Evolutionary conservation across 2,113 vertebrate species (phyloP), one percentile per base, ranked within the genome.

Genomic region (Gracilinanus agilis): DNA sequence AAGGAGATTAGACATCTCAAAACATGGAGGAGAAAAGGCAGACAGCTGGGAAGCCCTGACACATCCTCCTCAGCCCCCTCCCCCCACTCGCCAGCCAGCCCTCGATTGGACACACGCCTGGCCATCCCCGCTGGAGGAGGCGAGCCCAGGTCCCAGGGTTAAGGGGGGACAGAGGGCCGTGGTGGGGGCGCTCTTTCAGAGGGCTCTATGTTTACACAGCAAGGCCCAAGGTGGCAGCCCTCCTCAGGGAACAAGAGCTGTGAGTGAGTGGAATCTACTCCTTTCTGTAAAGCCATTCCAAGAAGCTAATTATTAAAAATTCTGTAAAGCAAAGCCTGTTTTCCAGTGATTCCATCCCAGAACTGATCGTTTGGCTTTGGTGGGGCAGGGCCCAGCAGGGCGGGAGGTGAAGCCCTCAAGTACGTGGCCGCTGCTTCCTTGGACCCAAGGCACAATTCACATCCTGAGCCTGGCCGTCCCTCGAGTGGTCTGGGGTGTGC

Each of bases 1-100:
- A 98, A 98, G 98, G 97, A 97, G 97, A 95, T 98, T 93, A 98
- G 98, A 98, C 97, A 97, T 97, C 97, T 98, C 92, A 40, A 97
- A 98, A 97, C 93, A 97, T 95, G 96, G 97, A 40, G 67, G 34
- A n/a, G 34, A 75, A 34, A 34, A 9, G 12, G 16, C 49, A 49
- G 49, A 49, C 49, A 49, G 49, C n/a, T 49, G 49, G 49, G 49
- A 49, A 49, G 49, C 49, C n/a, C n/a, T n/a, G n/a, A n/a, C n/a
- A n/a, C n/a, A n/a, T n/a, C n/a, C n/a, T 21, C 19, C 67, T 75
- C 5, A 4, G 34, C 34, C 67, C 67, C 67, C 34, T 21, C n/a
- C 67, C 61, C 67, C 67, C 55, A 75, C 34, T 75, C 67, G 24
- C 24, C 56, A 58, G 56, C 56, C 56, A 58, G 1, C 56, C 56